These are phyloP conservation scores for Scomber scombrus DNA, from an alignment of 2,113 vertebrate genomes.

Conservation along the genomic window DNA sequence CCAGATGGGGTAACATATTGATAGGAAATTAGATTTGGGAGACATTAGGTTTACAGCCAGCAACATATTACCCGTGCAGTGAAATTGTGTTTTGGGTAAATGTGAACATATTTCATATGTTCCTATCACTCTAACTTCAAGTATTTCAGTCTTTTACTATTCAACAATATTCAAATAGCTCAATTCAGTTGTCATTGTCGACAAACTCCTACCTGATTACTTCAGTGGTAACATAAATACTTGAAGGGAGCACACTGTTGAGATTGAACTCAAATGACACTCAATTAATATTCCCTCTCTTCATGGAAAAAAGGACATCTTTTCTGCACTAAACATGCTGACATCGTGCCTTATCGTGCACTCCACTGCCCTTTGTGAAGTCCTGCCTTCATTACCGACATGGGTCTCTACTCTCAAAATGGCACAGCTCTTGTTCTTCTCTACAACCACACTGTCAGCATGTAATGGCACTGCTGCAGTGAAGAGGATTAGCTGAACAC, in stretches of 20 bases:
- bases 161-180: constrained; percentile 1
- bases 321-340: constrained; percentile 33
- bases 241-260: neutral
- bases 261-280: constrained; percentile 11
- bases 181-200: neutral
- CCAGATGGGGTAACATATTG: constrained; percentile 85
- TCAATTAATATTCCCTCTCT: constrained; percentile 21
- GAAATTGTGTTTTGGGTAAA: constrained; percentile 41
- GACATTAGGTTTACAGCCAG: constrained; percentile 63
- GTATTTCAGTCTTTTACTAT: constrained; percentile 5
- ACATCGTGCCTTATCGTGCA: constrained; percentile 43
- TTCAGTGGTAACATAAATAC: constrained; percentile 7
- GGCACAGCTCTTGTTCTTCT: constrained; percentile 34
- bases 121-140: neutral
- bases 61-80: constrained; percentile 58
- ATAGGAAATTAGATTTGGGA: constrained; percentile 82
- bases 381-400: constrained; percentile 46
- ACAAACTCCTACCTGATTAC: neutral
- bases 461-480: constrained; percentile 37
- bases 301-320: constrained; percentile 37
- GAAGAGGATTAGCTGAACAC: constrained; percentile 19
- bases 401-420: constrained; percentile 45
- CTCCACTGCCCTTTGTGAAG: constrained; percentile 44
- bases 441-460: constrained; percentile 30
- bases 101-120: constrained; percentile 30